A percentile compares a stretch with the other conserved stretches of the same genome.
Conservation (phyloP, 2,888 invertebrate species). For the Cyclophora albipunctata region DNA sequence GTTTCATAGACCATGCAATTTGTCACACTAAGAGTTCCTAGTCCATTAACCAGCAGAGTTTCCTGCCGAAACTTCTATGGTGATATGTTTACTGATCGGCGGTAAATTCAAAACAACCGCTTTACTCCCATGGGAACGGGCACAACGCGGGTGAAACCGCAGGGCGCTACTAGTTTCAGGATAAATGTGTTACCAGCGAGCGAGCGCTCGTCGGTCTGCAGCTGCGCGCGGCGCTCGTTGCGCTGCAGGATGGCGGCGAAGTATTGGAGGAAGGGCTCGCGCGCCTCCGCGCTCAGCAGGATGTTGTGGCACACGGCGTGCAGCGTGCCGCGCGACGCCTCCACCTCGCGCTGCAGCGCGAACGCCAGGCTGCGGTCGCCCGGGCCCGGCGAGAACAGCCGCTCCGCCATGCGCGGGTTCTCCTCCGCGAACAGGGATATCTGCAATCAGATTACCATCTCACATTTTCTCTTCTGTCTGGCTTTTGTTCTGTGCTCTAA, state of each 20-base stretch:
- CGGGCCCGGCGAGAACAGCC: slow-evolving; percentile 72
- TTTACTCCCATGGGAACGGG: too few relatives aligned
- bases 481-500: not conserved
- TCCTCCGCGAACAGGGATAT: slow-evolving; percentile 94
- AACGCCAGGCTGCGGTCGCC: slow-evolving; percentile 80
- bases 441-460: slow-evolving; percentile 24
- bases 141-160: too few relatives aligned
- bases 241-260: slow-evolving; percentile 83
- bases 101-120: too few relatives aligned
- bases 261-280: slow-evolving; percentile 87
- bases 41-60: too few relatives aligned
- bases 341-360: slow-evolving; percentile 85
- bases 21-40: too few relatives aligned
- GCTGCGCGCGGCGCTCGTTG: slow-evolving; percentile 92
- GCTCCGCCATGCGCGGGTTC: slow-evolving; percentile 90
- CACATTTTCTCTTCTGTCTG: not conserved
- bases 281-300: slow-evolving; percentile 85
- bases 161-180: too few relatives aligned
- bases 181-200: slow-evolving; percentile 74
- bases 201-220: slow-evolving; percentile 90
- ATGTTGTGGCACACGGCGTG: slow-evolving; percentile 90
- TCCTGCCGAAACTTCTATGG: too few relatives aligned
- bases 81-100: too few relatives aligned
- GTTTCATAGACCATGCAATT: too few relatives aligned
- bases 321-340: slow-evolving; percentile 83